Base-by-base conservation (phyloP, 2,113 vertebrate species). In the Melanostigma gelatinosum region DNA sequence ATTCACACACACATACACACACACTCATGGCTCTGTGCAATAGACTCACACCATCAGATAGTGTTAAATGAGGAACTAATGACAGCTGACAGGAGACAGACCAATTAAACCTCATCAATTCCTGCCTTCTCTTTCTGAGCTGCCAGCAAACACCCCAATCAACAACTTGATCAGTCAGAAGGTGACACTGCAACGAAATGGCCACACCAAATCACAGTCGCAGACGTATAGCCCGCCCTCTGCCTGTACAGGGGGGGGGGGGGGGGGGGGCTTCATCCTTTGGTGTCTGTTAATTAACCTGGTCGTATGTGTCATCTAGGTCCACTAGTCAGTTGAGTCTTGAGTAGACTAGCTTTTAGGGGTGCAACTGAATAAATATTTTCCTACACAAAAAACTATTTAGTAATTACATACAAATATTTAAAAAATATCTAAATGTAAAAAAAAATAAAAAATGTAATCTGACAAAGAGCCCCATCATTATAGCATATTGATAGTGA, bases 101-200 rank as follows among this genome's bases (percentile, higher is more conserved):
- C 86, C 94, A 94, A 94, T 94, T 93, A 94, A 90, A 91, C 76
- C 87, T 92, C 94, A 92, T 94, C 92, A 93, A 88, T 90, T 90
- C 79, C 80, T 88, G 79, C 87, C 87, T 79, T 67, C 77, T 32
- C 80, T 92, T 89, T 87, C 85, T 15, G 71, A 82, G 85, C 87
- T 85, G 89, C 83, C 82, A 88, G 89, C 82, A 90, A 91, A 92
- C 87, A 86, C 42, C 65, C 88, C 88, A 91, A 93, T 93, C 91
- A 93, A 91, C 91, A 90, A 89, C 80, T 88, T 91, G 90, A 94
- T 93, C 90, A 92, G 76, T 93, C 92, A 93, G 77, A 54, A 85
- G 80, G 85, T 91, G 91, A 92, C 93, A 89, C 69, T 69, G 63
- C 80, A 84, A 84, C 72, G 85, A 83, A 88, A 90, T 82, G 44